A percentile compares a stretch with the other conserved stretches of the same genome.
phyloP scores from a whole-genome alignment of 2,888 invertebrate genomes.

The Lepetodrilus schrolli region DNA sequence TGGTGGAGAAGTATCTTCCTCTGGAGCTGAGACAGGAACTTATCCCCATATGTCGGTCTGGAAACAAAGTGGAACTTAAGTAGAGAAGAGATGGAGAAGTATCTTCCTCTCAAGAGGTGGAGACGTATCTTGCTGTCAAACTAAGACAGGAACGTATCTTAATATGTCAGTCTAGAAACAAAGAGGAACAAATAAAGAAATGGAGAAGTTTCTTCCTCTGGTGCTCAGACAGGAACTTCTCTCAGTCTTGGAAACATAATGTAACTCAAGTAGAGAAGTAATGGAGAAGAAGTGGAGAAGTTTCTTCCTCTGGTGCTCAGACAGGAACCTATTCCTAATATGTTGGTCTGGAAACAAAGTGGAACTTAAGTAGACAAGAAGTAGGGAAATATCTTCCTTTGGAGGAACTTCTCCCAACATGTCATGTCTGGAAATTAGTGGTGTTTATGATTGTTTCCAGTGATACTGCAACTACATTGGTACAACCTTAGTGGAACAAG shows the following conservation, averaged over 20 bases:
- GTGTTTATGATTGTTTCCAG: too few relatives aligned
- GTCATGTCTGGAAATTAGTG: too few relatives aligned
- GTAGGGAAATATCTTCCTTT: too few relatives aligned
- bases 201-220: too few relatives aligned
- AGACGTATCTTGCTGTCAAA: neutral
- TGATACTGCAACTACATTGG: too few relatives aligned
- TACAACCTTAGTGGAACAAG: too few relatives aligned
- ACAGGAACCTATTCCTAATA: constrained; percentile 63
- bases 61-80: constrained; percentile 49
- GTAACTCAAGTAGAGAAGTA: too few relatives aligned
- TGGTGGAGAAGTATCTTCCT: constrained; percentile 63
- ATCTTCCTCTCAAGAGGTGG: neutral
- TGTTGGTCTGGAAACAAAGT: constrained; percentile 59
- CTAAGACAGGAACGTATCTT: neutral
- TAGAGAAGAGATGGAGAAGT: neutral
- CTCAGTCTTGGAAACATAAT: neutral
- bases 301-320: constrained; percentile 66
- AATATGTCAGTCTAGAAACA: neutral
- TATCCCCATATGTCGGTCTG: constrained; percentile 63
- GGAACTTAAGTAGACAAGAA: constrained; percentile 28
- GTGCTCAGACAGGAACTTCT: too few relatives aligned
- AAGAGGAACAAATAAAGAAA: neutral
- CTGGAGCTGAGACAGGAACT: constrained; percentile 64
- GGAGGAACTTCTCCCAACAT: too few relatives aligned
- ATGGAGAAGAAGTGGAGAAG: too few relatives aligned